These are phyloP conservation scores for Chironex yamaguchii DNA, from an alignment of 30 jellyfish, hydroid and myxozoan species.

Conservation along the genomic window DNA sequence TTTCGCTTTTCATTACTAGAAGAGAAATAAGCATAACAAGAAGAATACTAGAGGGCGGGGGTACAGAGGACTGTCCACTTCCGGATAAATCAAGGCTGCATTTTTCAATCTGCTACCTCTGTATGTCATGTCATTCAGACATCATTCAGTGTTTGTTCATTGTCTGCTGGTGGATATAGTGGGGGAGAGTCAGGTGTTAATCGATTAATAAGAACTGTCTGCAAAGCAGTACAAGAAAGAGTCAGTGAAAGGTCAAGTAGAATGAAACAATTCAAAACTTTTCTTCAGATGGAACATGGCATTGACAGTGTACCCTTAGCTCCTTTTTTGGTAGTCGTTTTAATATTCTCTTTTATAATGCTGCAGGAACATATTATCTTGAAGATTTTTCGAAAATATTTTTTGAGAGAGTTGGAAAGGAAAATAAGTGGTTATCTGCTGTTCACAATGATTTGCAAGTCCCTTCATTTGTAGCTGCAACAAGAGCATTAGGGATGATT, in stretches of 20 bases:
- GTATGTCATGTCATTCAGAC: too few relatives aligned
- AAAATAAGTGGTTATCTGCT: constrained; percentile 15
- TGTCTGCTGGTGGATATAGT: constrained; percentile 61
- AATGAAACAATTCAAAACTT: constrained; percentile 34
- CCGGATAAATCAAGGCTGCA: too few relatives aligned
- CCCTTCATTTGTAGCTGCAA: background rate
- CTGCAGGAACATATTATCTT: background rate
- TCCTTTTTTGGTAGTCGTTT: constrained; percentile 44
- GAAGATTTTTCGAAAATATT: background rate
- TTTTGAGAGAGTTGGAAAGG: background rate
- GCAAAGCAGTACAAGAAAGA: constrained; percentile 50
- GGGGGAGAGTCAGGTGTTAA: constrained; percentile 59
- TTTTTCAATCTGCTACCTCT: too few relatives aligned
- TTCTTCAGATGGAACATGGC: background rate
- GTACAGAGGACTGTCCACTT: too few relatives aligned
- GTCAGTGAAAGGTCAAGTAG: constrained; percentile 42
- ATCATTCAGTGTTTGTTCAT: constrained; percentile 70
- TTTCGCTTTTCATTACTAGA: too few relatives aligned
- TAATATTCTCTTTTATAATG: constrained; percentile 33
- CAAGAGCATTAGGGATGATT: too few relatives aligned
- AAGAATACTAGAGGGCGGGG: too few relatives aligned
- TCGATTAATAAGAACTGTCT: constrained; percentile 25
- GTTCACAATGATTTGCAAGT: constrained; percentile 12
- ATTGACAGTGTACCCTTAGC: constrained; percentile 15
- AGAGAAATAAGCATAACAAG: too few relatives aligned